These are phyloP conservation scores for Ommatoiulus sabulosus DNA, from an alignment of 2,888 invertebrate genomes.

Conservation along the genomic window DNA sequence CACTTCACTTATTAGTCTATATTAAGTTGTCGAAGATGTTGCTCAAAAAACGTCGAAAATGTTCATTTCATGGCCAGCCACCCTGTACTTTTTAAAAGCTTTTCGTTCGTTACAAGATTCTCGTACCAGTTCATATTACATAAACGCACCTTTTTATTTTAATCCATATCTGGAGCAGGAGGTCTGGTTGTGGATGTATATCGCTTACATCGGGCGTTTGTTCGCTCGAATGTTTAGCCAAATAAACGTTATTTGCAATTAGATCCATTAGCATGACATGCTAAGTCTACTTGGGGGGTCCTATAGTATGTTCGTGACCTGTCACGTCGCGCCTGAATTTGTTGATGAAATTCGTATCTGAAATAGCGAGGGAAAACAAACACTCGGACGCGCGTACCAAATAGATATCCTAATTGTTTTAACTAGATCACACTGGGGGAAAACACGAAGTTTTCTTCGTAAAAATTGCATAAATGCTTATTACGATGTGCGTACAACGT, in stretches of 20 bases:
- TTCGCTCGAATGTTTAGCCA: background rate
- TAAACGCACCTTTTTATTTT: background rate
- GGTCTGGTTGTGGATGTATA: background rate
- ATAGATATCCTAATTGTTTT: slow-evolving; percentile 24
- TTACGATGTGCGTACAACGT: background rate
- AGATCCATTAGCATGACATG: slow-evolving; percentile 31
- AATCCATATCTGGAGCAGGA: slow-evolving; percentile 1
- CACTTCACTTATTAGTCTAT: no score
- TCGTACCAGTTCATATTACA: background rate
- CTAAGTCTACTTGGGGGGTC: slow-evolving; percentile 14
- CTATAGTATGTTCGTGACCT: slow-evolving; percentile 9
- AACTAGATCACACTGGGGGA: background rate
- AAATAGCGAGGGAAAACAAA: background rate
- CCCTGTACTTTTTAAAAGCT: background rate
- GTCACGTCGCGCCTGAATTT: background rate
- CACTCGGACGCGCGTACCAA: background rate
- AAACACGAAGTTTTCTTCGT: background rate
- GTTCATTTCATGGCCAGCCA: background rate
- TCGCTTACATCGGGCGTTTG: background rate
- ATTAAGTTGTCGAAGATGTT: no score
- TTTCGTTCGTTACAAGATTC: background rate
- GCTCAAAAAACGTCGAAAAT: no score
- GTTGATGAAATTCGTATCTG: background rate
- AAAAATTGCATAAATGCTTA: background rate
- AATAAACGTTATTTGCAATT: slow-evolving; percentile 22